Conservation (phyloP, 2,113 vertebrate genomes). For the Dolichallabes microphthalmus region DNA sequence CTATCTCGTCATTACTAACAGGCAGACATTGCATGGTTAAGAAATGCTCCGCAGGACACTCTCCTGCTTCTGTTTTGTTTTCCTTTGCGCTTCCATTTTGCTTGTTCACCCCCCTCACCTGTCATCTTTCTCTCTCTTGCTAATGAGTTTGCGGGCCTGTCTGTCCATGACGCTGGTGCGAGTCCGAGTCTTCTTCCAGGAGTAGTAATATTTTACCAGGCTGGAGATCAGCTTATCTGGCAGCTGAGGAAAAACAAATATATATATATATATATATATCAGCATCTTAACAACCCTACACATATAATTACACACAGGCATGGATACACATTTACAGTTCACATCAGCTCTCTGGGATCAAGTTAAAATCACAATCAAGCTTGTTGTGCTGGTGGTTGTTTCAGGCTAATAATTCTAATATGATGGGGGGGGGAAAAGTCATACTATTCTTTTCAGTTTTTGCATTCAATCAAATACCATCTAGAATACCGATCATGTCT, state of each 20-base stretch:
- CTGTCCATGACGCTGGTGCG: constrained; percentile 91
- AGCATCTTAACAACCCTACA: neutral
- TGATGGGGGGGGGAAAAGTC: neutral
- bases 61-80: neutral
- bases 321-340: neutral
- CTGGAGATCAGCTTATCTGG: constrained; percentile 89
- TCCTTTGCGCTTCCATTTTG: neutral
- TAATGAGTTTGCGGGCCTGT: constrained; percentile 83
- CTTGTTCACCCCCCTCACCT: constrained; percentile 65
- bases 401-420: too few species aligned
- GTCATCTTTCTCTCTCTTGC: constrained; percentile 85
- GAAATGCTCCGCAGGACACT: neutral
- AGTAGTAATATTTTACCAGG: constrained; percentile 91
- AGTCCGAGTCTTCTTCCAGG: constrained; percentile 90
- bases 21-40: neutral
- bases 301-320: neutral
- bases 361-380: neutral
- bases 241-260: constrained; percentile 66
- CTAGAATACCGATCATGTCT: neutral
- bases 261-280: constrained; percentile 30
- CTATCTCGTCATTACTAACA: constrained; percentile 78
- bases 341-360: neutral
- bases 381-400: neutral
- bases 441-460: neutral
- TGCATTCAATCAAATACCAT: neutral